Percentiles rank a stretch among this genome's conserved stretches.
Conservation (phyloP, 1,140 invertebrate genomes). For the Homalodisca vitripennis region DNA sequence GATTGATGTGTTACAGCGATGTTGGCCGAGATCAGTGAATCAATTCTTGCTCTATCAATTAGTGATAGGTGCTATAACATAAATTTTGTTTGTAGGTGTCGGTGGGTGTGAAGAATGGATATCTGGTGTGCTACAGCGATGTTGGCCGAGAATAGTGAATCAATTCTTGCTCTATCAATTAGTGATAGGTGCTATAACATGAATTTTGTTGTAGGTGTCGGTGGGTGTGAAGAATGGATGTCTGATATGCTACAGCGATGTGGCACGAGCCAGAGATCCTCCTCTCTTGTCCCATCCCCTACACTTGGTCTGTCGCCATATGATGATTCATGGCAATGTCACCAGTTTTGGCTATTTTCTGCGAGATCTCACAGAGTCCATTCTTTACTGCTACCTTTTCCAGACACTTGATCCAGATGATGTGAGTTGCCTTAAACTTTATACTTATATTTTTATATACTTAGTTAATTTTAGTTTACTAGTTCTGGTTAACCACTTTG, state of each 20-base stretch:
- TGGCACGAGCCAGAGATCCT: background rate
- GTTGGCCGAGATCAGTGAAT: background rate
- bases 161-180: background rate
- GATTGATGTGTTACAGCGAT: background rate
- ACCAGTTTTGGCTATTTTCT: slow-evolving; percentile 61
- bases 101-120: slow-evolving; percentile 47
- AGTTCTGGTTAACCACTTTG: no score
- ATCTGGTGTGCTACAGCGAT: slow-evolving; percentile 26
- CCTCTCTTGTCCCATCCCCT: slow-evolving; percentile 61
- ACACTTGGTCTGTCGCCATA: slow-evolving; percentile 56
- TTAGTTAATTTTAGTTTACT: no score
- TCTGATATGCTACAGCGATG: slow-evolving; percentile 60
- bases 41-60: background rate
- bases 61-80: background rate
- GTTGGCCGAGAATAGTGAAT: background rate
- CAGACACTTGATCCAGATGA: slow-evolving; percentile 57
- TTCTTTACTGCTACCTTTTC: slow-evolving; percentile 64
- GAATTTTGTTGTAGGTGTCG: slow-evolving; percentile 56
- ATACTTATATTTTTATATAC: no score
- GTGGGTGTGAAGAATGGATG: slow-evolving; percentile 60
- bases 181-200: background rate
- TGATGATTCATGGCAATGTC: slow-evolving; percentile 54
- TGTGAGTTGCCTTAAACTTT: slow-evolving; percentile 55
- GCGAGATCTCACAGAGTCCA: slow-evolving; percentile 58
- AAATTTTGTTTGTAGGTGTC: slow-evolving; percentile 56